Evolutionary conservation across 2,113 vertebrate genomes (phyloP).

Genomic region (Gymnogyps californianus): DNA sequence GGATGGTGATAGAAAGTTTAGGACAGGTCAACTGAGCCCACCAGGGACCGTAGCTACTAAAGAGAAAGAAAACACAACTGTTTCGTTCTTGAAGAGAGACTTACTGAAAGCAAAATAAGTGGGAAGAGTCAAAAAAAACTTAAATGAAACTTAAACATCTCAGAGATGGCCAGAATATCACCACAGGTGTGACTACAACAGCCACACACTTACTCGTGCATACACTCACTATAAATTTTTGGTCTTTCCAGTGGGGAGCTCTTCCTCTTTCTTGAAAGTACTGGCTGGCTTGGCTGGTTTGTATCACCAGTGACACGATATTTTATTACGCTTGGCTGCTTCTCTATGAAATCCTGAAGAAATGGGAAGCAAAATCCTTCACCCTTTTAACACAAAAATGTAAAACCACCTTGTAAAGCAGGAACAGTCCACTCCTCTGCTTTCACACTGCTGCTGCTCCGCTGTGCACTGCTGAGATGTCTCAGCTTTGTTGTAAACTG

Average conservation of each 20-base stretch:
- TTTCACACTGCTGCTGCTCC: background rate
- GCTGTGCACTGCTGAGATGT: background rate
- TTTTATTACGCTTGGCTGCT: background rate
- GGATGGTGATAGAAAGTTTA: background rate
- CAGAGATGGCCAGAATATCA: background rate
- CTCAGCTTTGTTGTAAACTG: background rate
- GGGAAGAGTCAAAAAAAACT: background rate
- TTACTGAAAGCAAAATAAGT: background rate
- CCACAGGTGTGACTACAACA: background rate
- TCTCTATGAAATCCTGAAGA: background rate
- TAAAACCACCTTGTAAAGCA: background rate
- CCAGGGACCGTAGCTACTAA: background rate
- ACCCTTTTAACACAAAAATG: background rate
- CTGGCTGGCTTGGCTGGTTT: background rate
- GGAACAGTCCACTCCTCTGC: background rate
- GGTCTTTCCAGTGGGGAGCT: background rate
- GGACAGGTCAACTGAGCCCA: background rate
- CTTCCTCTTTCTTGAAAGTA: background rate
- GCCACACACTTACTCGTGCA: fast-evolving
- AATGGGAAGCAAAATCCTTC: background rate
- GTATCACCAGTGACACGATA: background rate
- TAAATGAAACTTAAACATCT: background rate
- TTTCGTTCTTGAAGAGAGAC: background rate
- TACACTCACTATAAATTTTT: background rate
- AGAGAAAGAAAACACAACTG: background rate